Base-by-base conservation (phyloP, 2,888 invertebrate species). In the Nudaria mundana region DNA sequence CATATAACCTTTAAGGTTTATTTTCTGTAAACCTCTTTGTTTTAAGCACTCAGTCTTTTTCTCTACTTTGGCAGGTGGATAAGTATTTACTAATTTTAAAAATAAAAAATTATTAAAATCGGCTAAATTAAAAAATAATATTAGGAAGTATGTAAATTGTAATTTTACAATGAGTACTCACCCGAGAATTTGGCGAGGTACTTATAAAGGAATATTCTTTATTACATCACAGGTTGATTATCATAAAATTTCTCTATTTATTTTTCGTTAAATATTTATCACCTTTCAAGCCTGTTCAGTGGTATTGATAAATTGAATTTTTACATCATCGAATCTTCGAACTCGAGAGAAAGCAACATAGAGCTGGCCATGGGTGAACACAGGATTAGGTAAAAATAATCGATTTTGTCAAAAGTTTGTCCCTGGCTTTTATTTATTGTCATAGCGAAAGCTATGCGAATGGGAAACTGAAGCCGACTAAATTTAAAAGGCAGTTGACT, bases 251-350 rank as follows among this genome's bases (percentile, higher is more conserved):
- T 18, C 18, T 18, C 5, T 18, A 5, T 5, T 18, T 38, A 47
- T 44, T 49, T 49, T 49, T 44, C 31, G 40, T 20, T 52, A 46
- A 32, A 52, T 50, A 51, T 48, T 48, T 52, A 50, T 46, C 44
- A 48, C 43, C 40, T 48, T 49, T 54, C 44, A 47, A 49, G 42
- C 47, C 37, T 52, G 47, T 43, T 52, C 49, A 44, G 44, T 52
- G 47, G 44, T 45, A 44, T 55, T 52, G 39, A 49, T 52, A 52
- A 52, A 45, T 55, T 52, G 45, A 23, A 49, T 46, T 46, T 45
- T 48, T 50, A 52, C 39, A 51, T 52, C 52, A 51, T 52, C 46
- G 48, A 56, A 49, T 48, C 48, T 50, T 51, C 48, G 47, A 36
- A 50, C 42, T 50, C 46, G 44, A 48, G 41, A 56, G 46, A 50